Evolutionary conservation across 1,140 invertebrate species (phyloP).

Genomic region (Pomacea maculata): DNA sequence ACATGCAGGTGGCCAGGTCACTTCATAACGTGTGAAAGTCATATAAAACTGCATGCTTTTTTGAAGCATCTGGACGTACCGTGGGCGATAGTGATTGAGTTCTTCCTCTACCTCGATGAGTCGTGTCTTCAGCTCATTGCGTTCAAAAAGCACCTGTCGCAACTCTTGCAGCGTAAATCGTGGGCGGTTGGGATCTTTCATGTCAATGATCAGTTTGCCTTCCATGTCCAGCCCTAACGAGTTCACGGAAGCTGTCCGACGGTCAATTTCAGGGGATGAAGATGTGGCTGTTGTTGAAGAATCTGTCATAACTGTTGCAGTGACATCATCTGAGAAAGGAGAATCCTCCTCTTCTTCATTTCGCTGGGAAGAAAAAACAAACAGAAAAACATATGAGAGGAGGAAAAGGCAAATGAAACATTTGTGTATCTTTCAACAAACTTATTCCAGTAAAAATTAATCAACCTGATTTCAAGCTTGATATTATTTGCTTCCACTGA

Average conservation of each 20-base stretch:
- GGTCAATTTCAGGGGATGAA: not conserved
- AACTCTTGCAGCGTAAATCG: conserved; percentile 90
- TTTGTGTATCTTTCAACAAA: no score
- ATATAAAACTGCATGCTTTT: not conserved
- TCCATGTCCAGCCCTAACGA: conserved; percentile 35
- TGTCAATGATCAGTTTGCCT: conserved; percentile 66
- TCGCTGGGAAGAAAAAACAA: not conserved
- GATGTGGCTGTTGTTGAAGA: no score
- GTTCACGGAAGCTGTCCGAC: not conserved
- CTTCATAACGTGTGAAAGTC: not conserved
- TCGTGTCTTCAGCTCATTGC: conserved; percentile 87
- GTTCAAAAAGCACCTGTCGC: conserved; percentile 80
- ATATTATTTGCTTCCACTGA: no score
- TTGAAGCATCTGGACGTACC: conserved; percentile 43
- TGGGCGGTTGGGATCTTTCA: conserved; percentile 77
- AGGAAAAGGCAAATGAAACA: no score
- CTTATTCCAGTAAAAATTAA: no score
- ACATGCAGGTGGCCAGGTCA: not conserved
- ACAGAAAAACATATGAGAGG: not conserved
- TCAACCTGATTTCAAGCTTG: no score
- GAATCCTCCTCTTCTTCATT: not conserved
- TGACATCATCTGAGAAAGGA: not conserved
- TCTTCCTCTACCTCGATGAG: conserved; percentile 89
- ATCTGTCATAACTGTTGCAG: not conserved
- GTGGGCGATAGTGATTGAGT: conserved; percentile 76